Base-by-base conservation (phyloP, 2,888 invertebrate species). In the Clepsis dumicolana region DNA sequence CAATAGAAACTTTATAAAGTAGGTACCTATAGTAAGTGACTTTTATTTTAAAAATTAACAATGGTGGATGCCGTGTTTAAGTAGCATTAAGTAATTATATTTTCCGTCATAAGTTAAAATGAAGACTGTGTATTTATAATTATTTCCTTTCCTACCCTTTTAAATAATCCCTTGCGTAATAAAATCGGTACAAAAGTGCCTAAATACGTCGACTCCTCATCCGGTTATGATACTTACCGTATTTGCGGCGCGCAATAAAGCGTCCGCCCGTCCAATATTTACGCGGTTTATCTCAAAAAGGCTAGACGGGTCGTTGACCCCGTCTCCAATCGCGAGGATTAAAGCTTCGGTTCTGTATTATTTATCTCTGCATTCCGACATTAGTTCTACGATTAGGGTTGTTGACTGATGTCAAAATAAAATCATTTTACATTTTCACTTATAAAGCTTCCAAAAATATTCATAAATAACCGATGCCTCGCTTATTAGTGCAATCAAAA, bases 261-360 rank as follows among this genome's bases (percentile, higher is more conserved):
- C 44, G 44, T 32, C 10, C 44, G 44, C 14, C 29, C 29, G 12
- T 16, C 32, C 32, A 64, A 56, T 57, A 41, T 50, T 57, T 48
- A 48, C 7, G 35, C 64, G 48, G 32, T 12, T 56, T 57, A 21
- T 44, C 25, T 35, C 52, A 44, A 44, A 64, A 24, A 29, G 16
- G 14, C 62, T 35, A 62, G 62, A 52, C 62, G 32, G 18, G 35
- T 35, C 52, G 29, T 7, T 24, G 8, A 32, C n/a, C 38, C 54
- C 50, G n/a, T 32, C 54, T 32, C 25, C 32, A 29, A 56, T 18
- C 50, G 10, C n/a, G 3, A 14, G 16, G 60, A 48, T 48, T 48
- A 29, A 29, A 21, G 25, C 38, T 38, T 44, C 16, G 48, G 21
- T 29, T 7, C 60, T 12, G 16, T 44, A 14, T 48, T 21, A 10